Base-by-base conservation (phyloP, 2,797 vertebrate genomes). In the Cryptoprocta ferox region DNA sequence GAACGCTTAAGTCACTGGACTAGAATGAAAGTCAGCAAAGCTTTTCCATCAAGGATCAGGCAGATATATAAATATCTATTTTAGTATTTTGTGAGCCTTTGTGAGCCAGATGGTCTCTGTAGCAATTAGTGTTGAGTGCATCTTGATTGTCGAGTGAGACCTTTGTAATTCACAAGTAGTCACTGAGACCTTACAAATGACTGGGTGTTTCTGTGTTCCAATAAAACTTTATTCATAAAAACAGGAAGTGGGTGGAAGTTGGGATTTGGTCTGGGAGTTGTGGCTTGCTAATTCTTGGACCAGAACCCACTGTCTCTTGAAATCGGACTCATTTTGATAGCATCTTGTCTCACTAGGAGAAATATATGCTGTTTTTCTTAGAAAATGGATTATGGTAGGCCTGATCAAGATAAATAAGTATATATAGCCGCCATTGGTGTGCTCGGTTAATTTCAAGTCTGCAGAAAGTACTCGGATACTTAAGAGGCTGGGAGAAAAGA, bases 191-290 rank as follows among this genome's bases (percentile, higher is more conserved):
- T 4, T 35, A 6, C 42, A 7, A 24, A 37, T 80, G 39, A 86
- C 12, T 39, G 21, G 35, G 14, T 9, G 11, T 78, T 68, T 35
- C 37, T 39, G 5, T 32, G 24, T 92, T 81, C 50, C 80, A 93
- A 65, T 79, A 95, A 95, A 97, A 61, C 70, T 96, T 97, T 95
- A 96, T 92, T 79, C 66, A 53, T 6, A 87, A 93, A 79, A 78
- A 26, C 39, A 59, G 59, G 7, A 88, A 45, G 50, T 65, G 14
- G n/a, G 4, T 37, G 59, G 35, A 56, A 26, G 70, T 84, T 83
- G 32, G 50, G 28, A 65, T 94, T 42, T 89, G 32, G 30, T 35
- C 39, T 89, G 11, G 4, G 16, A 21, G 26, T 71, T 89, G 15
- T 45, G 45, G 32, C 80, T 86, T 59, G 59, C 59, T 75, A 24